These are phyloP conservation scores for Rhinogobio ventralis DNA, from an alignment of 2,797 vertebrate species.

Conservation along the genomic window DNA sequence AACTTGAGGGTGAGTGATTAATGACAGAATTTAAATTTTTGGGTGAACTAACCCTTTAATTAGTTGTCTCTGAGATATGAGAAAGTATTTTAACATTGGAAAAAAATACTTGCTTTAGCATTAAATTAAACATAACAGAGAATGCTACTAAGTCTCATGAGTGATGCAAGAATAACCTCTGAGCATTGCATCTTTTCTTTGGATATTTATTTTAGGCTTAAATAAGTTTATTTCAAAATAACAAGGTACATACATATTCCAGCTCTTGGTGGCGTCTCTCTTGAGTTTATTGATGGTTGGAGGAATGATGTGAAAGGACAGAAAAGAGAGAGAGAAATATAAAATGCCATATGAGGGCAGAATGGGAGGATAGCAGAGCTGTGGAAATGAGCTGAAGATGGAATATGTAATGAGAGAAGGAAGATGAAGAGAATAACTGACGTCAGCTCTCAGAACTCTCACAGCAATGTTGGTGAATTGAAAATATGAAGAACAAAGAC, in stretches of 20 bases:
- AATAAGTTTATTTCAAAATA: conserved; percentile 64
- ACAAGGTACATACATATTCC: neutral
- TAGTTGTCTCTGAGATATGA: neutral
- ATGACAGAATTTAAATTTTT: neutral
- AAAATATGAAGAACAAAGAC: conserved; percentile 13
- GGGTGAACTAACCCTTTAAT: neutral
- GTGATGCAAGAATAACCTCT: conserved; percentile 11
- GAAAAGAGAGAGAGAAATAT: conserved; percentile 15
- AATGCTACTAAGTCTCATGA: neutral
- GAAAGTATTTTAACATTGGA: neutral
- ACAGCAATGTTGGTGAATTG: neutral
- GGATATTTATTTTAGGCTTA: conserved; percentile 51
- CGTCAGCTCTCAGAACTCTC: conserved; percentile 1
- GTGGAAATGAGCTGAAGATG: conserved; percentile 17
- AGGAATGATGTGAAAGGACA: neutral
- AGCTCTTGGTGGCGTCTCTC: neutral
- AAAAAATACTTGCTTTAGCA: neutral
- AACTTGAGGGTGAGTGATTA: no score
- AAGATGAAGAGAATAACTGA: conserved; percentile 2
- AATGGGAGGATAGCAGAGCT: neutral
- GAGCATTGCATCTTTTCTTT: neutral
- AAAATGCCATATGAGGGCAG: neutral
- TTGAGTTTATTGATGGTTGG: neutral
- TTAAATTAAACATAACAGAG: conserved; percentile 12
- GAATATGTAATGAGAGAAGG: conserved; percentile 18